These are phyloP conservation scores for Cetonia aurata DNA, from an alignment of 2,888 invertebrate genomes.

Conservation along the genomic window DNA sequence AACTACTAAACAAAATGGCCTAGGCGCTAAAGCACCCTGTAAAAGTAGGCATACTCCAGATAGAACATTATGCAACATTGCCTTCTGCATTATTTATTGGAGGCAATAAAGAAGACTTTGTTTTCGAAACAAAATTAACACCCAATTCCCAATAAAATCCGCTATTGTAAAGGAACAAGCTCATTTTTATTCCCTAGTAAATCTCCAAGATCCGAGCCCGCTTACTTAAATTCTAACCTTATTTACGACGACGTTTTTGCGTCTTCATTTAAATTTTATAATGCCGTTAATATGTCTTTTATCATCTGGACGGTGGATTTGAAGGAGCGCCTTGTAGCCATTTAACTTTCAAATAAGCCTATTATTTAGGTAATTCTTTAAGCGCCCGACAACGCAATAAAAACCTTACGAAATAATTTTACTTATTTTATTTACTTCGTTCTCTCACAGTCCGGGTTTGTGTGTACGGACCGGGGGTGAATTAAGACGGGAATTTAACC, in stretches of 20 bases:
- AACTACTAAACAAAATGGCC: no score
- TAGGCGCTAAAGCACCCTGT: no score
- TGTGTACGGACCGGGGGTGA: background rate
- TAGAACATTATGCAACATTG: no score
- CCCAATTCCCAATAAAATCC: no score
- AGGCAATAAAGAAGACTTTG: no score
- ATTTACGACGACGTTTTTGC: slow-evolving; percentile 17
- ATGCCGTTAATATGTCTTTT: slow-evolving; percentile 27
- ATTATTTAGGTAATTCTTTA: slow-evolving; percentile 33
- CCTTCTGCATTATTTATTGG: no score
- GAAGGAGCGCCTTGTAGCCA: slow-evolving; percentile 1
- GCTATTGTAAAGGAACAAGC: background rate
- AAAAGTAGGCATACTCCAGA: no score
- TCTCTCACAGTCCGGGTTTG: background rate
- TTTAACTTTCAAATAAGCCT: slow-evolving; percentile 34
- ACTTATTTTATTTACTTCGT: slow-evolving; percentile 32
- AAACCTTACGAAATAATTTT: slow-evolving; percentile 31
- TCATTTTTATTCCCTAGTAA: background rate
- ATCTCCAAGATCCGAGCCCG: slow-evolving; percentile 6
- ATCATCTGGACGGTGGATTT: slow-evolving; percentile 24
- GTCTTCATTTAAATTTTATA: slow-evolving; percentile 38
- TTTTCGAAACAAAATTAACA: no score
- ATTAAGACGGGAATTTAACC: slow-evolving; percentile 25
- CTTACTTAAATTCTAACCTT: slow-evolving; percentile 15
- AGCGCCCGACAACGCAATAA: slow-evolving; percentile 23